Evolutionary conservation across 2,888 invertebrate species (phyloP), one percentile per base, ranked within the genome.

Genomic region (Oligia latruncula): DNA sequence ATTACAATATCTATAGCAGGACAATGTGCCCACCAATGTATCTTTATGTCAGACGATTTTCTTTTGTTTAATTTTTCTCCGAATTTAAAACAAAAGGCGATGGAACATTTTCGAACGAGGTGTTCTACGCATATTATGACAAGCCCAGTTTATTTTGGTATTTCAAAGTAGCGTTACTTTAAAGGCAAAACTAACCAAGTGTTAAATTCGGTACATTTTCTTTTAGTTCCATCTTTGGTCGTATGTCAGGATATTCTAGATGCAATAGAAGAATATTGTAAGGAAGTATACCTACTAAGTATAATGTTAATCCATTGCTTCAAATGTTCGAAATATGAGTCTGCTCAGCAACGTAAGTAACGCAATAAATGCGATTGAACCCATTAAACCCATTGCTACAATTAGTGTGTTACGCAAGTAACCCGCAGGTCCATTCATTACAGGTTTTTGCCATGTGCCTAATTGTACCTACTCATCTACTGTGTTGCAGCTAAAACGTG

Each of bases 71-170:
- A 67, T 62, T 64, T 46, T 82, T 71, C 74, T 80, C 35, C 29
- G 74, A 82, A 87, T 73, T 67, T 68, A 35, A 65, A 81, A 90
- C 80, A 82, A 82, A 79, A 78, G 64, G 20, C 55, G 13, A 17
- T 76, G 46, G 75, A 82, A 74, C 5, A 49, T 74, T 71, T n/a
- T 65, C n/a, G 58, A 72, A 74, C 17, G 64, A 55, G 46, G 40
- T 62, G 55, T 72, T 82, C n/a, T 58, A 75, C 64, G 64, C 35
- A 74, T 64, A 49, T 46, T 43, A 52, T 11, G 20, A 15, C 9
- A 13, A 43, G 52, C 8, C 64, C 71, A 81, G 43, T 49, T 49
- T 77, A 74, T 29, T 9, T 68, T 68, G 71, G 4, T 49, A 62
- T 74, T 62, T 3, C 43, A 43, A 40, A 46, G 40, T 23, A 15